Percentiles rank a stretch among this genome's conserved stretches.
These are phyloP conservation scores for Hippocampus abdominalis DNA, from an alignment of 2,113 vertebrate genomes.

Conservation along the genomic window DNA sequence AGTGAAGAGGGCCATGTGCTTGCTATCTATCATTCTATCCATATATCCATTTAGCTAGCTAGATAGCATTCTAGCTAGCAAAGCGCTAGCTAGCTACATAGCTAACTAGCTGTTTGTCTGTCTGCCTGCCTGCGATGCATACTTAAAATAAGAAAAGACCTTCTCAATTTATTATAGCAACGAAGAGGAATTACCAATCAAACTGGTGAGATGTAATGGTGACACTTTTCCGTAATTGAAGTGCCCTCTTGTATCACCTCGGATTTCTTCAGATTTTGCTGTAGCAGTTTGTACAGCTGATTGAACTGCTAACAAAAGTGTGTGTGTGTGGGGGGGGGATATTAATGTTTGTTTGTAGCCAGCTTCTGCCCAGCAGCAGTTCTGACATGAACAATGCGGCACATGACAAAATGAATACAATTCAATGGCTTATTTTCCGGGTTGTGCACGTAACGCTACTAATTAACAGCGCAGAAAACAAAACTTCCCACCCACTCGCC, in stretches of 20 bases:
- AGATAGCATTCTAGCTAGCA: no score
- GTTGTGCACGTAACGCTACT: not conserved
- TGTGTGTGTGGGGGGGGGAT: not conserved
- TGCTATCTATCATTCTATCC: no score
- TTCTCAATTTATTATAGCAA: conserved; percentile 20
- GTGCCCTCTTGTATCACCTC: not conserved
- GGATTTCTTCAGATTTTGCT: not conserved
- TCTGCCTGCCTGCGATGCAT: not conserved
- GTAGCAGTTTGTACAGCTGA: not conserved
- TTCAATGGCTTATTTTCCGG: not conserved
- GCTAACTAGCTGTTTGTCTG: no score
- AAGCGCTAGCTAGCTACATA: no score
- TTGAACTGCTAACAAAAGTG: not conserved
- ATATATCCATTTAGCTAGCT: no score
- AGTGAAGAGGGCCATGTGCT: conserved; percentile 16
- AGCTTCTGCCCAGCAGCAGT: not conserved
- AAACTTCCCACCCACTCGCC: not conserved
- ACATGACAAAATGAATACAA: not conserved
- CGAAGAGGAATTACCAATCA: conserved; percentile 58
- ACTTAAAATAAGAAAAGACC: conserved; percentile 20
- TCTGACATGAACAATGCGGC: not conserved
- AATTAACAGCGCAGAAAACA: not conserved
- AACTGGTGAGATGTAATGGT: conserved; percentile 26
- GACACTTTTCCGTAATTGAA: conserved; percentile 17
- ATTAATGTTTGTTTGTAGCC: not conserved